A percentile compares a stretch with the other conserved stretches of the same genome.
These are phyloP conservation scores for Saguinus midas DNA, from an alignment of 2,113 vertebrate genomes.

Conservation along the genomic window DNA sequence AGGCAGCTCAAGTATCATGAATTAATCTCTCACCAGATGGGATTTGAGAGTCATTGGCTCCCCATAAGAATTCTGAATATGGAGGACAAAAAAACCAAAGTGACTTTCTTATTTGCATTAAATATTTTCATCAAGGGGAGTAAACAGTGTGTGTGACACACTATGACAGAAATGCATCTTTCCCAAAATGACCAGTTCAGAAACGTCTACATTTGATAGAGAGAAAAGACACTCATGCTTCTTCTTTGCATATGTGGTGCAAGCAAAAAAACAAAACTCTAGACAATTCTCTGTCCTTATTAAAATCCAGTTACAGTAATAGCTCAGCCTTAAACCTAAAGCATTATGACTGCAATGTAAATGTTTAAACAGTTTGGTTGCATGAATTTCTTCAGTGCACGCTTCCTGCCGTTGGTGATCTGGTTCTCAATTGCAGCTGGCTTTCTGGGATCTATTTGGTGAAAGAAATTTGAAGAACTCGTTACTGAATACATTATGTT, in stretches of 20 bases:
- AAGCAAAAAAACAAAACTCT: neutral
- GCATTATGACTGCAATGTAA: neutral
- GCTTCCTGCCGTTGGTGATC: accelerated
- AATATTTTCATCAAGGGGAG: too few relatives aligned
- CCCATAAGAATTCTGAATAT: too few relatives aligned
- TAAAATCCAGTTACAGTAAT: neutral
- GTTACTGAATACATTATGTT: neutral
- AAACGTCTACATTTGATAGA: accelerated
- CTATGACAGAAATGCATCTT: neutral
- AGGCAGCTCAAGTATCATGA: neutral
- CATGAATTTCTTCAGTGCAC: accelerated
- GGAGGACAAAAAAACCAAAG: neutral
- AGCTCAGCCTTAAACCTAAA: neutral
- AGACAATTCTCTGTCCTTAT: neutral
- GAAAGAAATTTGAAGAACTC: neutral
- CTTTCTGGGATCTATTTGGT: neutral
- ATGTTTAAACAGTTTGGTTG: neutral
- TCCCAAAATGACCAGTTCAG: neutral
- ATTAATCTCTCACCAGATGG: neutral
- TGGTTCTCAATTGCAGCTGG: neutral
- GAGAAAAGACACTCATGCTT: neutral
- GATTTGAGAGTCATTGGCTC: neutral
- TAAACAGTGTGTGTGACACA: accelerated
- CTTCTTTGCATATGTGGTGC: neutral
- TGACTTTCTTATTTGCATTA: neutral